Conservation (phyloP, 2,888 invertebrate species). For the Drosophila kambysellisi region DNA sequence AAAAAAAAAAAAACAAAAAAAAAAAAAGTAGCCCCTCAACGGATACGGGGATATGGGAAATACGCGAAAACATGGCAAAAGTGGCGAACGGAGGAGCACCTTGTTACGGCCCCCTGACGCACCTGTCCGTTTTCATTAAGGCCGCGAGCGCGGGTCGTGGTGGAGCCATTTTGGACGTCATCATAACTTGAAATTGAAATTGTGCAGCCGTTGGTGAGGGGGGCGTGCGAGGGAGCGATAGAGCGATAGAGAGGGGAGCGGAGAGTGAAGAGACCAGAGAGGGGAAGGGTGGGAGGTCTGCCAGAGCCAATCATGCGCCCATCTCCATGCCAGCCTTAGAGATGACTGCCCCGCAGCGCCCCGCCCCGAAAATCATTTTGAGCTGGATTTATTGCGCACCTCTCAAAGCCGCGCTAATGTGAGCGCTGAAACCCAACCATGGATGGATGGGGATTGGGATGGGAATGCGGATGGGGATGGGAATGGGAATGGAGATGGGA, state of each 20-base stretch:
- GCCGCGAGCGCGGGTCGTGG: conserved; percentile 26
- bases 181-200: conserved; percentile 74
- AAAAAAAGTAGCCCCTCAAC: neutral
- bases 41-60: neutral
- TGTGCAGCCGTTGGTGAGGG: conserved; percentile 21
- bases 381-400: conserved; percentile 70
- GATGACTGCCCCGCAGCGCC: neutral
- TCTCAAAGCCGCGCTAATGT: conserved; percentile 68
- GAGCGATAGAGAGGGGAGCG: too few relatives aligned
- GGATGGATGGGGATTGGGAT: neutral
- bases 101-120: conserved; percentile 31
- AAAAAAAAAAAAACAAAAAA: neutral
- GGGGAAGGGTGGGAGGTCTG: neutral
- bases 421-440: conserved; percentile 55
- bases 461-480: neutral
- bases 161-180: conserved; percentile 59
- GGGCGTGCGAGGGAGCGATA: neutral
- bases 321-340: conserved; percentile 36
- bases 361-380: conserved; percentile 61
- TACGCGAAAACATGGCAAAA: conserved; percentile 10
- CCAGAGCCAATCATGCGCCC: conserved; percentile 64
- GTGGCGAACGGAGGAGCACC: conserved; percentile 4
- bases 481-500: neutral
- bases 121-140: conserved; percentile 72
- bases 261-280: neutral